Base-by-base conservation (phyloP, 2,888 invertebrate genomes). In the Acleris cristana region DNA sequence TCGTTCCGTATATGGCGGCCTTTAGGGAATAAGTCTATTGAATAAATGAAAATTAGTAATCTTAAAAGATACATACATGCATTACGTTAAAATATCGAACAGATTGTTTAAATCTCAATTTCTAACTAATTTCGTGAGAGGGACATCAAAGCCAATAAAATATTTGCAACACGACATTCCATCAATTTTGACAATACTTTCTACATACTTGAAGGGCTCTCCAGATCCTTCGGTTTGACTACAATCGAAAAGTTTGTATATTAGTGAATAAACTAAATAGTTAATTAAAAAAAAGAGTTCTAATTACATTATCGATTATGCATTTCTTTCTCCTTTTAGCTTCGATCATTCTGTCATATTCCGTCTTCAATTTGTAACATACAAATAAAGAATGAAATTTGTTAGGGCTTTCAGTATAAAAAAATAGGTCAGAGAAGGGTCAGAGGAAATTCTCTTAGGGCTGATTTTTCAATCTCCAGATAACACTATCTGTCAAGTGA, bases 211-310 rank as follows among this genome's bases (percentile, higher is more conserved):
- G 96, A 85, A 96, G 90, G 77, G 95, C 95, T 90, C 95, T 94
- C 96, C 96, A 96, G 87, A 96, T 95, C 94, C 95, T 94, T 94
- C 95, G 94, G 94, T 96, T 94, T 73, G 95, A 94, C 95, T 95
- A 93, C 76, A 87, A 86, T 83, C 76, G 72, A 78, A 81, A 85
- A 83, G 77, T 57, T 65, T 21, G 51, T 52, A 64, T 60, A 76
- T 82, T 84, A 81, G 73, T 76, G 64, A 63, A 52, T 63, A 48
- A 49, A 53, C 1, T 18, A 66, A n/a, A 34, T 30, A 7, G 21
- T 23, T 4, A 23, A 16, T 8, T 21, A 54, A n/a, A 56, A 18
- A n/a, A 55, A 56, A 52, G 8, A 23, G 8, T n/a, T 3, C n/a
- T 52, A 64, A 58, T 58, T 58, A 64, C 57, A 40, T 26, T 57